A percentile compares a stretch with the other conserved stretches of the same genome.
These are phyloP conservation scores for Toxotes chatareus DNA, from an alignment of 2,113 vertebrate genomes.

Conservation along the genomic window DNA sequence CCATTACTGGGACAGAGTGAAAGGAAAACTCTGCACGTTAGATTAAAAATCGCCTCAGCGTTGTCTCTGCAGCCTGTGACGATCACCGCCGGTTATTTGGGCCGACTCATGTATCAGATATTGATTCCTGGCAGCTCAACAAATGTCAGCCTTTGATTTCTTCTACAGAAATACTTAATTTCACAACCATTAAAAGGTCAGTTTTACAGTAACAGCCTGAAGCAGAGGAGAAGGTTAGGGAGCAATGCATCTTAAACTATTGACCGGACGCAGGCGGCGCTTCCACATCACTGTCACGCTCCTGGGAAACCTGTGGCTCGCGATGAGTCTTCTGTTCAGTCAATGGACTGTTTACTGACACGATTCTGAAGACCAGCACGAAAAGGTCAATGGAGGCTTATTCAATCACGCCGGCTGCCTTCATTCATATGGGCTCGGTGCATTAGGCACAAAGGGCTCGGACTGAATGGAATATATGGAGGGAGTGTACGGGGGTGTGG, in stretches of 20 bases:
- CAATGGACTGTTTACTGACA: too few species aligned
- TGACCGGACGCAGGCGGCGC: background rate
- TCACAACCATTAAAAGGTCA: slow-evolving; percentile 25
- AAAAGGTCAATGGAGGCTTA: background rate
- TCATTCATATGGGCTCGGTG: background rate
- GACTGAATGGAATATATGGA: background rate
- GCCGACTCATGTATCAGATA: background rate
- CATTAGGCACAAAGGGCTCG: background rate
- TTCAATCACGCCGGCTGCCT: background rate
- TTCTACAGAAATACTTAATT: slow-evolving; percentile 20
- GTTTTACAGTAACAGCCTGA: background rate
- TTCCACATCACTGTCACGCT: background rate
- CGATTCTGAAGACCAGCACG: background rate
- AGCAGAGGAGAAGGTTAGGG: background rate
- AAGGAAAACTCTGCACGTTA: background rate
- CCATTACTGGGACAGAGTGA: too few species aligned
- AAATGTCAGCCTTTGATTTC: slow-evolving; percentile 38
- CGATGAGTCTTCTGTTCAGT: background rate
- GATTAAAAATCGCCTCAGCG: background rate
- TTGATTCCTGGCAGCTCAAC: slow-evolving; percentile 20
- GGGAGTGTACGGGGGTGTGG: too few species aligned
- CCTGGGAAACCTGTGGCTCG: background rate
- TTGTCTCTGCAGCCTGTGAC: background rate
- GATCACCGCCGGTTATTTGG: background rate
- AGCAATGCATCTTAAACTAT: slow-evolving; percentile 4